phyloP scores from a whole-genome alignment of 2,888 invertebrate species.

The Nowickia ferox region DNA sequence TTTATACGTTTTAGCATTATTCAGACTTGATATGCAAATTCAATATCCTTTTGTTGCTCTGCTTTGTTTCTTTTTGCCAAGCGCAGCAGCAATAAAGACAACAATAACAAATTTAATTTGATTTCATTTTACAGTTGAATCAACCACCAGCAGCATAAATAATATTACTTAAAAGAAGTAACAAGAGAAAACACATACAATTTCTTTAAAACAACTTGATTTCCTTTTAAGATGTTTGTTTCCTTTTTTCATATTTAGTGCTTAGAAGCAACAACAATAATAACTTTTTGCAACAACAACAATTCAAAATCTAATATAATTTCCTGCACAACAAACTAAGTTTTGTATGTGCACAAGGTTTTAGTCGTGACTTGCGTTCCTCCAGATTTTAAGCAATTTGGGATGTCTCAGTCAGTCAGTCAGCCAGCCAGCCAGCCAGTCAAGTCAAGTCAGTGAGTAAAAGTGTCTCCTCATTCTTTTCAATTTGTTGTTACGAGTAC shows the following conservation, averaged over 20 bases:
- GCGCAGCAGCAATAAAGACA: constrained; percentile 18
- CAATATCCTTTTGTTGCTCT: constrained; percentile 58
- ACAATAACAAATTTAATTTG: constrained; percentile 64
- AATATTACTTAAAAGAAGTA: background rate
- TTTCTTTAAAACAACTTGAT: constrained; percentile 61
- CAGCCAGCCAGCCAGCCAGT: too few relatives aligned
- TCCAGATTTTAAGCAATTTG: constrained; percentile 26
- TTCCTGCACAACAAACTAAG: constrained; percentile 49
- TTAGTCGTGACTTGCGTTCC: background rate
- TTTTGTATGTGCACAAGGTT: constrained; percentile 12
- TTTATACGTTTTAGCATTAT: constrained; percentile 36
- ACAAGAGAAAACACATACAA: background rate
- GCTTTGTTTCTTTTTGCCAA: background rate
- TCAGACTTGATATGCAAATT: constrained; percentile 48
- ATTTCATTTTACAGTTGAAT: constrained; percentile 66
- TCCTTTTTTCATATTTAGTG: constrained; percentile 34
- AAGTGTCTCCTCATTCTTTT: constrained; percentile 42
- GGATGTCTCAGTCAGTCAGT: background rate
- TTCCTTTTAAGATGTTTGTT: constrained; percentile 57
- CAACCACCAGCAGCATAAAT: constrained; percentile 38
- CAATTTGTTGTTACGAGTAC: constrained; percentile 18
- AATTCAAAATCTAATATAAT: constrained; percentile 53
- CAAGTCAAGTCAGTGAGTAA: constrained; percentile 6
- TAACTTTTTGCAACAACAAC: constrained; percentile 6
- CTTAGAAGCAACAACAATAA: constrained; percentile 45